A percentile compares a stretch with the other conserved stretches of the same genome.
Conservation (phyloP, 2,113 vertebrate species). For the Lampris megalopsis region DNA sequence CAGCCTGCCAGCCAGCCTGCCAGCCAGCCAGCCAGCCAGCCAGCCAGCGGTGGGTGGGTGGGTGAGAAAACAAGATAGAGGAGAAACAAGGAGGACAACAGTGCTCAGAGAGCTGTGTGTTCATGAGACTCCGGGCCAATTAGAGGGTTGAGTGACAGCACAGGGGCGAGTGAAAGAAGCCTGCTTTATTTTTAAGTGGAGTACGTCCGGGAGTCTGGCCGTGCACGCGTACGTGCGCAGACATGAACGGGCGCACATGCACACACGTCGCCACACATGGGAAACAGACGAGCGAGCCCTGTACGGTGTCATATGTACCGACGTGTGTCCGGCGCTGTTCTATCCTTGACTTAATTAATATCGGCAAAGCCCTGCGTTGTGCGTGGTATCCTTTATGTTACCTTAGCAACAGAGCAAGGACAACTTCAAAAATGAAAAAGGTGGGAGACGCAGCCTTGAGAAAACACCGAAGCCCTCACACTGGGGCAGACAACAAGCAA, state of each 20-base stretch:
- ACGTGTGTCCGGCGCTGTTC: slow-evolving; percentile 7
- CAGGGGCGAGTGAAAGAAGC: slow-evolving; percentile 47
- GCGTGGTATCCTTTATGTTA: slow-evolving; percentile 70
- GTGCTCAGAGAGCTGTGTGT: slow-evolving; percentile 54
- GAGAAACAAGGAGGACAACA: slow-evolving; percentile 50
- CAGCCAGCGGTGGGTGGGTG: slow-evolving; percentile 5
- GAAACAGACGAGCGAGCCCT: neutral
- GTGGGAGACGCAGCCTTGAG: slow-evolving; percentile 32
- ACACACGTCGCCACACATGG: neutral
- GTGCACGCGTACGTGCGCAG: slow-evolving; percentile 9
- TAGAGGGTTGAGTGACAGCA: slow-evolving; percentile 74
- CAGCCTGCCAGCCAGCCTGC: slow-evolving; percentile 43
- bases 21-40: neutral
- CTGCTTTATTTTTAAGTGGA: slow-evolving; percentile 52
- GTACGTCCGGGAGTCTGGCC: slow-evolving; percentile 37
- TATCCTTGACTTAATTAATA: slow-evolving; percentile 77
- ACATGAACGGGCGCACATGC: slow-evolving; percentile 3
- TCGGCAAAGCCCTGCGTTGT: slow-evolving; percentile 48
- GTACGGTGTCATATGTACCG: slow-evolving; percentile 26
- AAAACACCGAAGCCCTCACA: neutral
- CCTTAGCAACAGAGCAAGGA: slow-evolving; percentile 81
- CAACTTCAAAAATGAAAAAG: slow-evolving; percentile 58
- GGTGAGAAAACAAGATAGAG: slow-evolving; percentile 40
- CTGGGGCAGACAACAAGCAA: slow-evolving; percentile 18
- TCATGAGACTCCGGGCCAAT: slow-evolving; percentile 70